Percentiles rank a stretch among this genome's conserved stretches.
phyloP scores from a whole-genome alignment of 2,888 invertebrate genomes.

The Lycophotia porphyrea region DNA sequence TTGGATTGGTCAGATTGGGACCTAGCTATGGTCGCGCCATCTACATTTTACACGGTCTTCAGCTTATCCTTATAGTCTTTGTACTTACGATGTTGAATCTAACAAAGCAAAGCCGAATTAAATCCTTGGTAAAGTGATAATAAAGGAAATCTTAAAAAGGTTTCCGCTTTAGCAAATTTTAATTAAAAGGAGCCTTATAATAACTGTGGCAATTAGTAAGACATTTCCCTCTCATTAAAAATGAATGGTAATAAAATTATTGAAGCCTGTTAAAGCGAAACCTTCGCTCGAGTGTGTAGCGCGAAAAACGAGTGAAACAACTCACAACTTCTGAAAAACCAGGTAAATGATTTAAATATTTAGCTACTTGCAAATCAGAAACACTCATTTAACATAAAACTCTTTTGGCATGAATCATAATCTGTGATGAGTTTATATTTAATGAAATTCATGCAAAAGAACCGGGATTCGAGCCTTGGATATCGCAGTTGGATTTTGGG shows the following conservation, averaged over 20 bases:
- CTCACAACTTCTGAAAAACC: conserved; percentile 18
- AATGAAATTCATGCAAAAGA: conserved; percentile 68
- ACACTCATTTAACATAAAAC: conserved; percentile 52
- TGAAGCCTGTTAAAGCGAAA: conserved; percentile 21
- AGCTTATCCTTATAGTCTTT: conserved; percentile 3
- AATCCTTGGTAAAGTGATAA: conserved; percentile 29
- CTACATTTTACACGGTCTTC: background rate
- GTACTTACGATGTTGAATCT: conserved; percentile 6
- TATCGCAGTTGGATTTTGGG: conserved; percentile 76
- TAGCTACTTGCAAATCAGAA: conserved; percentile 31
- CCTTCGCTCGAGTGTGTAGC: conserved; percentile 23
- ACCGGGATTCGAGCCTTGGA: conserved; percentile 51
- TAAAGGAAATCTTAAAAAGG: conserved; percentile 44
- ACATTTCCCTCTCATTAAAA: conserved; percentile 44
- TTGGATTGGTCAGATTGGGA: background rate
- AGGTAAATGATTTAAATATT: conserved; percentile 24
- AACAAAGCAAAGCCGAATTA: conserved; percentile 24
- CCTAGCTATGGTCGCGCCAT: background rate
- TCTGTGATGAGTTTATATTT: conserved; percentile 60
- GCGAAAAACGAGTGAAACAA: conserved; percentile 19
- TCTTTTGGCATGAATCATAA: conserved; percentile 56
- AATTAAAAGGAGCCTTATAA: conserved; percentile 44
- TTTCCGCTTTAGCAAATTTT: conserved; percentile 46
- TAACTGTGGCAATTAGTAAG: conserved; percentile 44
- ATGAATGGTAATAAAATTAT: conserved; percentile 38